phyloP scores from a whole-genome alignment of 2,888 invertebrate species.

The Caenorhabditis sp. region DNA sequence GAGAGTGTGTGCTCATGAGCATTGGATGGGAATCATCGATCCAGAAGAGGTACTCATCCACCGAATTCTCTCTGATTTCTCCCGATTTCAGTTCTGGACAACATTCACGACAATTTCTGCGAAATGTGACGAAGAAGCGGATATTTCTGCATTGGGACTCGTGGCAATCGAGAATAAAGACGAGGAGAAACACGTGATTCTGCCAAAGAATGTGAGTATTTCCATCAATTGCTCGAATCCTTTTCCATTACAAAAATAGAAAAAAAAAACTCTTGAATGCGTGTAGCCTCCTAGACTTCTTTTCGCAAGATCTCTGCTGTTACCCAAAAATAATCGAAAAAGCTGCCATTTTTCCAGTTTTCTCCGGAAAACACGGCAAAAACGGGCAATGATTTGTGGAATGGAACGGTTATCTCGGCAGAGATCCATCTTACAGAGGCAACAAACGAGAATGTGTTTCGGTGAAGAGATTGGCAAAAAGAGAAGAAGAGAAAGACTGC shows the following conservation, averaged over 20 bases:
- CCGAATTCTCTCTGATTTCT: background rate
- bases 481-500: no score
- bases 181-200: conserved; percentile 31
- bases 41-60: conserved; percentile 40
- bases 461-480: no score
- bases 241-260: background rate
- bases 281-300: no score
- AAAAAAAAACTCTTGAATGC: no score
- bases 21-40: conserved; percentile 11
- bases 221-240: background rate
- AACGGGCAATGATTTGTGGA: no score
- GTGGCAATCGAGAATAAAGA: conserved; percentile 35
- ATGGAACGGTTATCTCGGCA: no score
- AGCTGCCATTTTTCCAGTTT: no score
- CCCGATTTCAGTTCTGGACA: conserved; percentile 27
- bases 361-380: no score
- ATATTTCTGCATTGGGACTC: conserved; percentile 29
- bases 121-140: conserved; percentile 39
- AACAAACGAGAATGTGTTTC: no score
- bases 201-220: conserved; percentile 47
- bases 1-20: conserved; percentile 28
- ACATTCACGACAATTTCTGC: conserved; percentile 15
- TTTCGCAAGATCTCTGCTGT: no score
- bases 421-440: no score
- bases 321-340: no score